phyloP scores from a whole-genome alignment of 35 echinoderm and acorn worm species.

The Antedon bifida region DNA sequence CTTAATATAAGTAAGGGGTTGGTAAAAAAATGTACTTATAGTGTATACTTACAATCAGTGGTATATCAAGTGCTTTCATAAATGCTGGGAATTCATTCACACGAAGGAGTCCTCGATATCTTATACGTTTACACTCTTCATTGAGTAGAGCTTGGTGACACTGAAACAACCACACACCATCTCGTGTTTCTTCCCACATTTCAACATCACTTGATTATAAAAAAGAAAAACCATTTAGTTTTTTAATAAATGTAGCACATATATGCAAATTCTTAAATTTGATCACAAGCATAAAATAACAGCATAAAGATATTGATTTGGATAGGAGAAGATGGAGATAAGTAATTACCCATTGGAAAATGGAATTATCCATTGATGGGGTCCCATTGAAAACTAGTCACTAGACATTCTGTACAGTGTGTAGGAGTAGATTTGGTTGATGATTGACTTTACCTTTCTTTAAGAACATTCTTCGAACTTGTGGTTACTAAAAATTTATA shows the following conservation, averaged over 20 bases:
- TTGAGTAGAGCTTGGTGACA: constrained; percentile 20
- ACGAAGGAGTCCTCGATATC: constrained; percentile 32
- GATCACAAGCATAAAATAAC: neutral
- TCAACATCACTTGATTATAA: constrained; percentile 15
- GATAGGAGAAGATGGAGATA: too few relatives aligned
- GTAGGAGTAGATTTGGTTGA: neutral
- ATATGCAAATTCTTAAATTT: neutral
- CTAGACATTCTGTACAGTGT: too few relatives aligned
- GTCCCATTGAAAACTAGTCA: too few relatives aligned
- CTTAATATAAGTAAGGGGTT: too few relatives aligned
- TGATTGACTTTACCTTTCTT: constrained; percentile 11
- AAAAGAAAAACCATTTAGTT: neutral
- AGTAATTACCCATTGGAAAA: too few relatives aligned
- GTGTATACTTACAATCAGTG: constrained; percentile 18
- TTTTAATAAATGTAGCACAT: neutral
- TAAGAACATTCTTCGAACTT: constrained; percentile 1
- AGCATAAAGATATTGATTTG: neutral
- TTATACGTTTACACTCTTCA: constrained; percentile 26
- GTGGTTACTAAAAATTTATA: constrained; percentile 73
- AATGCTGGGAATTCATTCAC: constrained; percentile 40
- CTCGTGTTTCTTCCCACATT: constrained; percentile 15
- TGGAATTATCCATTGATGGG: too few relatives aligned
- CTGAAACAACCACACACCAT: constrained; percentile 38
- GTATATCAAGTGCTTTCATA: constrained; percentile 38
- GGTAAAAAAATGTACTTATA: too few relatives aligned